Evolutionary conservation across 2,888 invertebrate genomes (phyloP), one percentile per base, ranked within the genome.

Genomic region (Alcis repandata): DNA sequence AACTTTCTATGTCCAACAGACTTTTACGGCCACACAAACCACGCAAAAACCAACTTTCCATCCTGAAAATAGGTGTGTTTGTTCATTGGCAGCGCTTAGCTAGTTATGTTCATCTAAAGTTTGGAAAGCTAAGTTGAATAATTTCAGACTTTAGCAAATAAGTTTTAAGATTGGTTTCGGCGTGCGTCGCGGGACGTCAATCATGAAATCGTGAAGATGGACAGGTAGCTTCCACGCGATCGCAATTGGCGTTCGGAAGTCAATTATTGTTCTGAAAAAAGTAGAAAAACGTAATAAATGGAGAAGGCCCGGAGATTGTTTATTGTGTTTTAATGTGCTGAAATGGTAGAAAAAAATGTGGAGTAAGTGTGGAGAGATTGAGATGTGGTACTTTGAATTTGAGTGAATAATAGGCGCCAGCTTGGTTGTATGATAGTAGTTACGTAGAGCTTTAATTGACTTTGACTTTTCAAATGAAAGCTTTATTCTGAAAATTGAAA

Each of bases 191-290:
- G 33, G 65, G 19, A 57, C 72, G 77, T 79, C 78, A 81, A 77
- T 82, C 81, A 79, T 77, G 81, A 82, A 82, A 83, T 78, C 79
- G 64, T 69, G 73, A 77, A 82, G 85, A 85, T 78, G 77, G 85
- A 85, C 83, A 80, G 82, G 80, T 80, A 80, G 79, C 80, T 79
- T 84, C 77, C 81, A 83, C 77, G 76, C 74, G 77, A 78, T 83
- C 79, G 86, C 85, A 73, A 88, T 83, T 72, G 77, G 73, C 74
- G 74, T 83, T 87, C 87, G 89, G 89, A 88, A 89, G 89, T 86
- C 82, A 83, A 87, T 88, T 87, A 81, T 74, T 78, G 80, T 74
- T 76, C 75, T 66, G 72, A 75, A 82, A 83, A 56, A 56, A 54
- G 43, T 32, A 17, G n/a, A 22, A 53, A 53, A 53, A 75, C 67